Evolutionary conservation across 2,888 invertebrate species (phyloP), one percentile per base, ranked within the genome.

Genomic region (Stramonita haemastoma): DNA sequence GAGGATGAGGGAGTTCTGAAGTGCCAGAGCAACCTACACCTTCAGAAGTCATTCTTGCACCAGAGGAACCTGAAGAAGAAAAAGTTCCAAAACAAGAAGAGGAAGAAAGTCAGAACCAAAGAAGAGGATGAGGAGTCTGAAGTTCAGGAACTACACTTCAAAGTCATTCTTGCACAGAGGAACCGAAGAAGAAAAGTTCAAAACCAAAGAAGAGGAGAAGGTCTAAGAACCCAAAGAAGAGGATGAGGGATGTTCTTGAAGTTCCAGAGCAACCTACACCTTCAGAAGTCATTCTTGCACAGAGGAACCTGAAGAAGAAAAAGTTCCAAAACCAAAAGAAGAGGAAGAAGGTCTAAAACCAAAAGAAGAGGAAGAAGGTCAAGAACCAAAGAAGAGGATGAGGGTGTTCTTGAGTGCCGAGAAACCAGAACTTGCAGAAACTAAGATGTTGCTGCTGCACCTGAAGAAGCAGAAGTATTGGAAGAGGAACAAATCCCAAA

Each of bases 401-500:
- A n/a, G n/a, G n/a, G n/a, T n/a, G 91, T 73, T 86, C 46, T 77
- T 29, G 87, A 34, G 57, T 70, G n/a, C n/a, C 36, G 73, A 73
- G n/a, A n/a, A 73, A 73, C 79, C 46, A n/a, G 70, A 46, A 79
- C 26, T n/a, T 22, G 66, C 60, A 86, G 66, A 89, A 32, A n/a
- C n/a, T n/a, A n/a, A n/a, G n/a, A n/a, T n/a, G 87, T 81, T 77
- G 22, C n/a, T n/a, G 11, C 77, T 34, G 84, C 17, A 60, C 57
- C 56, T 29, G 46, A 46, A 46, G 46, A 46, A 46, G 8, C 46
- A 5, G 46, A 46, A 46, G 8, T 94, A 94, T 93, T 95, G 90
- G 46, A 77, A 83, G 97, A 97, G 93, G 94, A 86, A 56, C 86
- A 60, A 81, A 22, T 89, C n/a, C 32, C 90, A 94, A 90, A 86